Evolutionary conservation across 92 coral and sea anemone genomes (phyloP), one percentile per base, ranked within the genome.

Genomic region (Plumapathes pennacea): DNA sequence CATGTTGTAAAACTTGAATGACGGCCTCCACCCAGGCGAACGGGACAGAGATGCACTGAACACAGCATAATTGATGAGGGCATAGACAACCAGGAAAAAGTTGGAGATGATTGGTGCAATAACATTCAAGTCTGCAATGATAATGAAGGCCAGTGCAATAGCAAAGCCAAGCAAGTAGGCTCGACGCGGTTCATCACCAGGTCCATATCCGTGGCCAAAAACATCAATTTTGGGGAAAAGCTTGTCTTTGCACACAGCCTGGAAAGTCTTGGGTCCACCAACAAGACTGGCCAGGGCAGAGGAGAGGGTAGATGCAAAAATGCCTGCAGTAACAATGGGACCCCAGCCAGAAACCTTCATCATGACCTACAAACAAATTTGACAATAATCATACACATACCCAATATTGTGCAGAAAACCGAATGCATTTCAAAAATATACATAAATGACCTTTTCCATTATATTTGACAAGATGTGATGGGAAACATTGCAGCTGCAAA

Each of bases 261-360:
- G 97, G 81, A 91, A 91, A 2, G 96, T 80, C 41, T 94, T 94
- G 15, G 99, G 99, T 27, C 96, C 99, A 29, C 99, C 96, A 4
- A 88, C 99, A 55, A 94, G 77, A 63, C 96, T 94, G 44, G 99
- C 98, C 12, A 92, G 96, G 24, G 98, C 98, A n/a, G 96, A 92
- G 1, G 98, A 92, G n/a, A 92, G 71, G 11, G 98, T 92, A 12
- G 98, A 89, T 22, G 98, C 96, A 74, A 92, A 84, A 26, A 92
- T 92, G 2, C 98, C 98, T 13, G 90, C 88, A 22, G 90, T 84
- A 2, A 92, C 96, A 30, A 86, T 77, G n/a, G 96, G 98, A 27
- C 96, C 90, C 98, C 96, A 92, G 4, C 95, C 88, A 10, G 98
- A 80, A 19, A 87, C 57, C 70, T 69, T 80, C 46, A 84, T 85